phyloP scores from a whole-genome alignment of 2,113 vertebrate species.

The Ia io region DNA sequence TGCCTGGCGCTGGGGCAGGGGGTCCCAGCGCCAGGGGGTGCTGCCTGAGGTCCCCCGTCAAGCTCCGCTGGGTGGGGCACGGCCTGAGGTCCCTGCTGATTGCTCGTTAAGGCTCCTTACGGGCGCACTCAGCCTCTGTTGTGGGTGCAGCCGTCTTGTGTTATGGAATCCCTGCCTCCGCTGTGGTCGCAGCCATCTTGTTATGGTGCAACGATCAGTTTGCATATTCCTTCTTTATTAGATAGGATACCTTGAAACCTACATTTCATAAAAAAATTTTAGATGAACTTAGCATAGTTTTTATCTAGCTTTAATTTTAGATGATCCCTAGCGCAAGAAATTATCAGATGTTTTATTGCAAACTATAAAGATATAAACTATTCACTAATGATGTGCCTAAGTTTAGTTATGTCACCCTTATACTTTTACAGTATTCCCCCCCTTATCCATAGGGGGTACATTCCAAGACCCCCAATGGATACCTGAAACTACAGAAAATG shows the following conservation, averaged over 20 bases:
- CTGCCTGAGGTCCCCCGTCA: too few relatives aligned
- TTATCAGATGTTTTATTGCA: conserved; percentile 31
- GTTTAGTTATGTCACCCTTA: neutral
- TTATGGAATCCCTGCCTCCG: too few relatives aligned
- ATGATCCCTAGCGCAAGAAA: neutral
- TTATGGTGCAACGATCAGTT: too few relatives aligned
- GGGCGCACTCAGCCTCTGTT: too few relatives aligned
- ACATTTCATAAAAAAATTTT: neutral
- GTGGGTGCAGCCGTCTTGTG: too few relatives aligned
- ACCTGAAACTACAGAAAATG: neutral
- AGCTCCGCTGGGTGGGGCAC: too few relatives aligned
- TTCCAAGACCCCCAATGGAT: neutral
- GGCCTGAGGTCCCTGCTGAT: too few relatives aligned
- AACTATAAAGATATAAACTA: neutral
- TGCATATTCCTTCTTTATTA: too few relatives aligned
- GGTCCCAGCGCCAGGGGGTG: too few relatives aligned
- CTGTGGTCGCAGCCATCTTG: too few relatives aligned
- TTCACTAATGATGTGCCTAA: neutral
- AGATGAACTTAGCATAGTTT: neutral
- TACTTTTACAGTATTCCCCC: neutral
- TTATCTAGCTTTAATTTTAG: neutral
- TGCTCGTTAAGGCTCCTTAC: too few relatives aligned
- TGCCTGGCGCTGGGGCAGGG: too few relatives aligned
- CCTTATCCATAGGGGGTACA: neutral
- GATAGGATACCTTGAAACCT: neutral